Percentiles rank a stretch among this genome's conserved stretches.
These are phyloP conservation scores for Megaceryle alcyon DNA, from an alignment of 2,797 vertebrate genomes.

Conservation along the genomic window DNA sequence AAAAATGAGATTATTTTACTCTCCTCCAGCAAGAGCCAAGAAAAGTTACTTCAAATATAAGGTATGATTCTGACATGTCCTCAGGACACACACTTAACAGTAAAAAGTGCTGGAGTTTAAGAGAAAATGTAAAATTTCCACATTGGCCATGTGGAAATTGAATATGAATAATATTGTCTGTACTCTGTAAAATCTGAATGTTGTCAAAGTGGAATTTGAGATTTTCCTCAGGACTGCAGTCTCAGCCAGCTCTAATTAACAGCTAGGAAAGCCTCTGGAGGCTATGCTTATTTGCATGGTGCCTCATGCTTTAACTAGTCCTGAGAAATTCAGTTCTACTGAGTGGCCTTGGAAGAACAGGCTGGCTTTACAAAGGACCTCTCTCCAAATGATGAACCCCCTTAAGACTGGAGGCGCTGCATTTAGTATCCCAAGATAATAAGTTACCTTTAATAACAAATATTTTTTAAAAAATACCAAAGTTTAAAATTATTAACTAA, in stretches of 20 bases:
- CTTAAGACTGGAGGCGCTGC: neutral
- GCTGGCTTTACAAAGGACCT: neutral
- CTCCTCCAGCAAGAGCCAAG: neutral
- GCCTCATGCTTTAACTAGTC: neutral
- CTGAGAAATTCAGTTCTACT: neutral
- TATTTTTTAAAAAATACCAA: neutral
- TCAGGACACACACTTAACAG: neutral
- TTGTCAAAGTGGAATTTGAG: neutral
- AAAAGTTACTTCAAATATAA: neutral
- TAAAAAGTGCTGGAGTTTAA: neutral
- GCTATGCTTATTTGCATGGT: no score
- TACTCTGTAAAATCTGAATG: neutral
- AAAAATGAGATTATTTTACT: neutral
- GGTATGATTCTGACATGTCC: neutral
- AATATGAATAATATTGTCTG: neutral
- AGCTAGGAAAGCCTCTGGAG: neutral
- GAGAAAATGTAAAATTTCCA: neutral
- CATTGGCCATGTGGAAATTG: neutral
- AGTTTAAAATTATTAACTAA: no score
- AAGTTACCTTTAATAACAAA: neutral
- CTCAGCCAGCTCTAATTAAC: neutral
- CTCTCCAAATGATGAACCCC: neutral
- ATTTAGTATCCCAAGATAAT: neutral
- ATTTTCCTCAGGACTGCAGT: neutral
- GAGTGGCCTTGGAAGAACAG: neutral